Conservation (phyloP, 2,113 vertebrate genomes). For the Tachysurus fulvidraco region DNA sequence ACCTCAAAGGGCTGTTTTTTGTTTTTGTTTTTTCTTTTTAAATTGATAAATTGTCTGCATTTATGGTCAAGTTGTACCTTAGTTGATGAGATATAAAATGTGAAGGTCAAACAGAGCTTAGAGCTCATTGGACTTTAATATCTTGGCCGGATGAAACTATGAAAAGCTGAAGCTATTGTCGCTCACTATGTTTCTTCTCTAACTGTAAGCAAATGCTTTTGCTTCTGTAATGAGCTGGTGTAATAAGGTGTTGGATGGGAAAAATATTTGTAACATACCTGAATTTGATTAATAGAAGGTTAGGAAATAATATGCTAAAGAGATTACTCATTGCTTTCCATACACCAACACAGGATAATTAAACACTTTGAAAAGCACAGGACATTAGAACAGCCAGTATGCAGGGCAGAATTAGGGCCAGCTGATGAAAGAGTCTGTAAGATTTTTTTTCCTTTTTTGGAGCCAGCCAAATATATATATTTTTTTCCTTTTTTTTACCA, state of each 20-base stretch:
- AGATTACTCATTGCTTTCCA: neutral
- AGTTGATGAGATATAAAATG: slow-evolving; percentile 2
- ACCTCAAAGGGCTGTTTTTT: neutral
- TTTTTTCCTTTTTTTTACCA: neutral
- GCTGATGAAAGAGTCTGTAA: slow-evolving; percentile 55
- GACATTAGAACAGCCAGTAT: neutral
- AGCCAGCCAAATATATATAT: neutral
- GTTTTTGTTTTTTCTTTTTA: neutral
- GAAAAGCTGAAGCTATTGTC: neutral
- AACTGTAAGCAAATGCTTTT: neutral
- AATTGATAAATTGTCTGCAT: neutral
- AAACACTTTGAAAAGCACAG: slow-evolving; percentile 19
- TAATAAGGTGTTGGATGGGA: too few species aligned
- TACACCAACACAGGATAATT: slow-evolving; percentile 18
- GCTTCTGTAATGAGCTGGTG: neutral
- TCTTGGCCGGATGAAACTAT: neutral
- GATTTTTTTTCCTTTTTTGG: slow-evolving; percentile 25
- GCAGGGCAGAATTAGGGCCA: slow-evolving; percentile 18
- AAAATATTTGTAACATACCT: neutral
- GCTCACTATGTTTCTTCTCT: neutral
- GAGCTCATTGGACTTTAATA: neutral
- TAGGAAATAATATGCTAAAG: neutral
- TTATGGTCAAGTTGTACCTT: neutral
- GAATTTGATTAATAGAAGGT: slow-evolving; percentile 5
- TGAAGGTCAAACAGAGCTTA: neutral